phyloP scores from a whole-genome alignment of 2,113 vertebrate species.

The Synchiropus splendidus region DNA sequence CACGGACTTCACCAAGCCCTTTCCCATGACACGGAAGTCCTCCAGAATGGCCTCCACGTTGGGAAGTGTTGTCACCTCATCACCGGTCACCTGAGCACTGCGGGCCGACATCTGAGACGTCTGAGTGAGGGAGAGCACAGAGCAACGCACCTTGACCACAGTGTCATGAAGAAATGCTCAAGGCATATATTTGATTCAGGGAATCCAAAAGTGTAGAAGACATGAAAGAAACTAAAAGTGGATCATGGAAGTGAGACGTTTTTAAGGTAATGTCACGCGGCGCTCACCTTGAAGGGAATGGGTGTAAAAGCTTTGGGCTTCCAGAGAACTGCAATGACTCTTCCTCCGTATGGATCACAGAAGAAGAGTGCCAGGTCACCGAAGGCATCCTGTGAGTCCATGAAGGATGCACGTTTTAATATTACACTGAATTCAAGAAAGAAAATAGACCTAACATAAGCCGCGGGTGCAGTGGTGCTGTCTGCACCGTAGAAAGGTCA shows the following conservation, averaged over 20 bases:
- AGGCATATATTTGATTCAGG: too few relatives aligned
- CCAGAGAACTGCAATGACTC: constrained; percentile 87
- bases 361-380: constrained; percentile 87
- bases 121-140: too few relatives aligned
- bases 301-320: constrained; percentile 82
- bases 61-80: constrained; percentile 63
- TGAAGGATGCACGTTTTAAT: neutral
- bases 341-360: constrained; percentile 83
- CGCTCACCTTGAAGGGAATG: constrained; percentile 79
- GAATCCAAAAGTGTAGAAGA: too few relatives aligned
- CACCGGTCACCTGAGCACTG: constrained; percentile 58
- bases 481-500: too few relatives aligned
- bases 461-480: too few relatives aligned
- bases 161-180: too few relatives aligned
- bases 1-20: constrained; percentile 78
- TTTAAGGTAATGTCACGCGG: neutral
- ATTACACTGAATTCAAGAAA: too few relatives aligned
- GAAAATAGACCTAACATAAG: too few relatives aligned
- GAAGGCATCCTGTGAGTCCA: constrained; percentile 72
- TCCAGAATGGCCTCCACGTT: constrained; percentile 88
- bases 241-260: neutral
- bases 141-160: too few relatives aligned
- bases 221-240: neutral
- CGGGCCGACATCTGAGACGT: constrained; percentile 73
- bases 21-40: constrained; percentile 79